A percentile compares a stretch with the other conserved stretches of the same genome.
Evolutionary conservation across 2,113 vertebrate species (phyloP).

Genomic region (Zosterops lateralis): DNA sequence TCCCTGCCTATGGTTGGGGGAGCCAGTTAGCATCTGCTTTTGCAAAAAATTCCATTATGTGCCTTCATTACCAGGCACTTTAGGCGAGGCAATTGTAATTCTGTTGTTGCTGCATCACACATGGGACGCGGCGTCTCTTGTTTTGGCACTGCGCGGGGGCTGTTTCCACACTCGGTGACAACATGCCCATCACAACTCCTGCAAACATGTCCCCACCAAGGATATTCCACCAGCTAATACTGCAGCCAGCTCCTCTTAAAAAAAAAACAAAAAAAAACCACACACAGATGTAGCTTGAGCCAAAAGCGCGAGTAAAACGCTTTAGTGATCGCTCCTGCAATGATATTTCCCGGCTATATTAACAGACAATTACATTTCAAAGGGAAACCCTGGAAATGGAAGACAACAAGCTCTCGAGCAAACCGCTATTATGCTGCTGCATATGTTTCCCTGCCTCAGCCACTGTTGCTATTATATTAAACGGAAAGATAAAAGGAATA

Average conservation of each 20-base stretch:
- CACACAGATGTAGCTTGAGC: rapidly evolving
- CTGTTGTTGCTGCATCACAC: slow-evolving; percentile 13
- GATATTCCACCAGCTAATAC: not conserved
- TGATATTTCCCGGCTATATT: not conserved
- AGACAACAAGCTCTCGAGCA: slow-evolving; percentile 20
- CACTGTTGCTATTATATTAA: not conserved
- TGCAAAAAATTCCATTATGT: slow-evolving; percentile 62
- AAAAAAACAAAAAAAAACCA: not conserved
- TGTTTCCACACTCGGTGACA: not conserved
- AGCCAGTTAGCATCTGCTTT: slow-evolving; percentile 61
- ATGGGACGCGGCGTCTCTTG: not conserved
- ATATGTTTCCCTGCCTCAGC: slow-evolving; percentile 8
- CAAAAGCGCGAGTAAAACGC: not conserved
- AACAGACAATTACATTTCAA: slow-evolving; percentile 42
- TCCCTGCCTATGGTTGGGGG: slow-evolving; percentile 9
- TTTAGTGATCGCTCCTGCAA: not conserved
- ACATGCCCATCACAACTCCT: not conserved
- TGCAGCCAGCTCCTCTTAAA: not conserved
- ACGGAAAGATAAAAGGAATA: slow-evolving; percentile 43
- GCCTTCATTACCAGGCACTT: slow-evolving; percentile 56
- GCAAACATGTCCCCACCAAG: not conserved
- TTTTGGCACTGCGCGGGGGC: not conserved
- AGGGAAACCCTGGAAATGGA: slow-evolving; percentile 28
- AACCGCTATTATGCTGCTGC: not conserved
- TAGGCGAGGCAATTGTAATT: slow-evolving; percentile 59